A percentile compares a stretch with the other conserved stretches of the same genome.
Evolutionary conservation across 2,113 vertebrate genomes (phyloP).

Genomic region (Fregata magnificens): DNA sequence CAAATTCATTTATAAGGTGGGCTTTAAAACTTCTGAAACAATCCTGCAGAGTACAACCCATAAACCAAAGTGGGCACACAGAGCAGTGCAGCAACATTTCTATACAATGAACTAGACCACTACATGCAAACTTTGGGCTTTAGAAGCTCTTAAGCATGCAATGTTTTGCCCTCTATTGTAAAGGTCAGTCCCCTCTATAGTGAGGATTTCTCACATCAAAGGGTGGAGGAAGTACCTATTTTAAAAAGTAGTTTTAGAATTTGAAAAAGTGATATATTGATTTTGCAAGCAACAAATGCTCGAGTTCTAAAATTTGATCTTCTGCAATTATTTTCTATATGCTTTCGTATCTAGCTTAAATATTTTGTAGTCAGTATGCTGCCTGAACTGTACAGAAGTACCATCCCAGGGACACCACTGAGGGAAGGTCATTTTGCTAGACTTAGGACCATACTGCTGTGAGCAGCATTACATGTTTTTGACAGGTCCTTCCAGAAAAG

Average conservation of each 20-base stretch:
- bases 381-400: not conserved
- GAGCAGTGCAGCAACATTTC: not conserved
- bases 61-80: rapidly evolving
- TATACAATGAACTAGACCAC: rapidly evolving
- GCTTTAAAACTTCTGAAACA: not conserved
- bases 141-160: not conserved
- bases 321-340: not conserved
- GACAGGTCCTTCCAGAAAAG: not conserved
- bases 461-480: not conserved
- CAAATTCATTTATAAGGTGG: not conserved
- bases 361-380: not conserved
- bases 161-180: not conserved
- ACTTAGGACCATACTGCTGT: not conserved
- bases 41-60: not conserved
- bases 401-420: not conserved
- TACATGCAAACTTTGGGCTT: not conserved
- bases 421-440: not conserved
- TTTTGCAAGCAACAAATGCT: not conserved
- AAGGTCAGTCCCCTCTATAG: not conserved
- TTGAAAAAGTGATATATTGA: not conserved
- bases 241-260: not conserved
- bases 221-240: not conserved
- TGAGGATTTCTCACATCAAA: not conserved
- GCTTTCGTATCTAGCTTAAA: not conserved
- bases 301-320: not conserved